Base-by-base conservation (phyloP, 1,140 invertebrate genomes). In the Achroia grisella region DNA sequence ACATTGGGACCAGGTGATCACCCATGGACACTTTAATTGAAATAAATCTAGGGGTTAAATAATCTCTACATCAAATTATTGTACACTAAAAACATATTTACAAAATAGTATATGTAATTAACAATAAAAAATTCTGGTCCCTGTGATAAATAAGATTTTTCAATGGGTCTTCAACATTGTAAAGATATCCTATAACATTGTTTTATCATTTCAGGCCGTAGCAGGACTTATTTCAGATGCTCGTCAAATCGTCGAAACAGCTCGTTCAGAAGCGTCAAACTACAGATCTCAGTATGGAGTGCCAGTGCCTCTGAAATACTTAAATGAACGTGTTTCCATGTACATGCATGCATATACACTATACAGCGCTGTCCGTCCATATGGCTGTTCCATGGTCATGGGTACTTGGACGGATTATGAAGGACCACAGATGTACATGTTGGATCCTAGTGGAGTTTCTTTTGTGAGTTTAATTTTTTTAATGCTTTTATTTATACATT, bases 331-430 rank as follows among this genome's bases (percentile, higher is more conserved):
- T 42, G 92, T 99, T 0, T 92, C 96, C 5, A 95, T 95, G 90
- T 99, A 98, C 69, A 94, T 99, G 88, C 97, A 99, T 84, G 96
- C 96, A 0, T 97, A 98, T 76, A 99, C 97, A 13, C 79, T 99
- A 27, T 99, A 98, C 89, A 98, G 96, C 86, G 94, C 95, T 44
- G 92, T 98, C 1, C 88, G 97, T 56, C 98, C 98, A 0, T 99
- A 97, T 87, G 98, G 98, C 10, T 95, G 95, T 51, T 94, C 94
- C 44, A 89, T 97, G 29, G 93, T 99, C 23, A 82, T 99, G 48
- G 93, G 94, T n/a, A 90, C 94, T 5, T 97, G 93, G 87, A 91
- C 92, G 65, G 88, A 93, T 60, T 68, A 89, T 42, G 91, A 94
- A 55, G 94, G 93, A 6, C 94, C 98, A 9, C 88, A 93, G 60